phyloP scores from a whole-genome alignment of 2,888 invertebrate species.

The Yponomeuta sedellus region DNA sequence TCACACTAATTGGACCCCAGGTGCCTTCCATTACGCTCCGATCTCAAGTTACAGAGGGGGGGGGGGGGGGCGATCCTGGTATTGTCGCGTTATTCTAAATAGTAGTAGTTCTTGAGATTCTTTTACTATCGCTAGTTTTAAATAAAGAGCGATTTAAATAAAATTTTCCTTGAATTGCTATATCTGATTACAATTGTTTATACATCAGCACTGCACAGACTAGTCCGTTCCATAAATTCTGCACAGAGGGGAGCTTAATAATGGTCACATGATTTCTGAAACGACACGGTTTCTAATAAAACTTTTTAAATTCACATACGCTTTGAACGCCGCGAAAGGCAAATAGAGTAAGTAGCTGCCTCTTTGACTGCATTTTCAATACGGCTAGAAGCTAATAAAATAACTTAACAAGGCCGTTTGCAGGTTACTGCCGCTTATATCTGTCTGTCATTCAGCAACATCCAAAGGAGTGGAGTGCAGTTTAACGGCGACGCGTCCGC shows the following conservation, averaged over 20 bases:
- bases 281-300: too few species aligned
- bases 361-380: background rate
- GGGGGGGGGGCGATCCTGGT: conserved; percentile 6
- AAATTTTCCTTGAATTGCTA: too few species aligned
- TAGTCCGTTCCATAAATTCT: too few species aligned
- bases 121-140: too few species aligned
- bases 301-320: background rate
- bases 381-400: background rate
- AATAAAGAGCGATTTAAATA: too few species aligned
- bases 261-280: too few species aligned
- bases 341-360: background rate
- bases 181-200: too few species aligned
- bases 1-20: background rate
- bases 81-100: background rate
- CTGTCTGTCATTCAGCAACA: background rate
- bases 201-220: too few species aligned
- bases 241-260: too few species aligned
- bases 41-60: conserved; percentile 15
- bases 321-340: background rate
- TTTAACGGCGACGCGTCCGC: conserved; percentile 20
- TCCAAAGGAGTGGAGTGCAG: background rate
- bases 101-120: conserved; percentile 21
- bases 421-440: background rate
- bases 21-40: conserved; percentile 4
- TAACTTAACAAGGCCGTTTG: background rate